A percentile compares a stretch with the other conserved stretches of the same genome.
Evolutionary conservation across 2,888 invertebrate genomes (phyloP).

Genomic region (Amphiduros pacificus): DNA sequence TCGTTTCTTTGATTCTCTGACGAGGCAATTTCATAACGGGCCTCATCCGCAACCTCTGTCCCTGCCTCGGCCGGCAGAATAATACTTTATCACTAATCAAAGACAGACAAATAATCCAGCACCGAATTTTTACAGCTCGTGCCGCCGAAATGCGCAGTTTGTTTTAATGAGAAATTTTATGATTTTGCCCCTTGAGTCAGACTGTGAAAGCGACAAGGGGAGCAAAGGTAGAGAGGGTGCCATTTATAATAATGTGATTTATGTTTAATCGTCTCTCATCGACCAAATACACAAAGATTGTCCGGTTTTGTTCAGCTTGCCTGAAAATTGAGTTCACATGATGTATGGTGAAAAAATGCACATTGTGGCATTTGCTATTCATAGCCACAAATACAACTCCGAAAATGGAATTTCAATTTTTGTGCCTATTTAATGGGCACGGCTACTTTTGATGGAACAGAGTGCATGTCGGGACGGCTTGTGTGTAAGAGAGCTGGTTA

Average conservation of each 20-base stretch:
- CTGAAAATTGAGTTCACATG: slow-evolving; percentile 1
- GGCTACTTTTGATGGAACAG: neutral
- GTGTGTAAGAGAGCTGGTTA: neutral
- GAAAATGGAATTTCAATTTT: slow-evolving; percentile 3
- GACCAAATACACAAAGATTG: slow-evolving; percentile 1
- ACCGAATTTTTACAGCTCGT: too few species aligned
- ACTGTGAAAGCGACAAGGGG: too few species aligned
- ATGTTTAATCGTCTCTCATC: neutral
- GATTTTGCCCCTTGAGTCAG: too few species aligned
- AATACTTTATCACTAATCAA: too few species aligned
- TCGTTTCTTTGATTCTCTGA: too few species aligned
- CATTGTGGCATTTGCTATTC: neutral
- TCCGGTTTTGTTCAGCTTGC: neutral
- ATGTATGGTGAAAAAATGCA: slow-evolving; percentile 2
- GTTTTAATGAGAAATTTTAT: too few species aligned
- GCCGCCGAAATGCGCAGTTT: too few species aligned
- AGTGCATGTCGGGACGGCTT: neutral
- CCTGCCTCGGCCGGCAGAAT: too few species aligned
- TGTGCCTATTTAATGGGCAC: neutral
- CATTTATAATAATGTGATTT: neutral
- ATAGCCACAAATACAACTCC: neutral
- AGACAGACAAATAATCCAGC: too few species aligned
- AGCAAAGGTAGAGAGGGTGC: too few species aligned
- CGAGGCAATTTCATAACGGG: too few species aligned
- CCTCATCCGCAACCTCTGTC: too few species aligned